These are phyloP conservation scores for Patiria pectinifera DNA, from an alignment of 53 echinoderm and acorn worm genomes.

Conservation along the genomic window DNA sequence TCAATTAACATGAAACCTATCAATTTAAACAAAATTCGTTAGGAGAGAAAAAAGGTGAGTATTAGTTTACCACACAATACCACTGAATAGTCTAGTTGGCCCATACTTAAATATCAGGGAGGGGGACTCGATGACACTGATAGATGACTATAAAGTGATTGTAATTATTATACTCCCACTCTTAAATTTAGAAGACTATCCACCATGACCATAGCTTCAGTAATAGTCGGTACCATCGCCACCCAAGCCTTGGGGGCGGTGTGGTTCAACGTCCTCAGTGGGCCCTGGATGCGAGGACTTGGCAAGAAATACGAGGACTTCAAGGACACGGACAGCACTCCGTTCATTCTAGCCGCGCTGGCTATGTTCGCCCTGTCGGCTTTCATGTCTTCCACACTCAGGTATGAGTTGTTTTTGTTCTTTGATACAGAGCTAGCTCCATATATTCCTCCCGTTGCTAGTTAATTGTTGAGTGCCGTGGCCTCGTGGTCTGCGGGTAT, in stretches of 20 bases:
- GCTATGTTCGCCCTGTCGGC: slow-evolving; percentile 60
- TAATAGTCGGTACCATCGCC: slow-evolving; percentile 56
- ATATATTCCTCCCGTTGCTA: too few species aligned
- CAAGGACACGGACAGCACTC: slow-evolving; percentile 3
- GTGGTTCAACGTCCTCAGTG: slow-evolving; percentile 65
- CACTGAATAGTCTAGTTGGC: too few species aligned
- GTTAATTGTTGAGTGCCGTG: too few species aligned
- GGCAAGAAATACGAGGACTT: slow-evolving; percentile 42
- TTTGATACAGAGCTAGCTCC: too few species aligned
- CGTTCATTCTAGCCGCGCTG: slow-evolving; percentile 45
- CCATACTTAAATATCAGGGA: too few species aligned
- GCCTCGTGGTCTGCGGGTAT: too few species aligned
- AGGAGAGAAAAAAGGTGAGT: too few species aligned
- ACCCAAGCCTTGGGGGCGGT: slow-evolving; percentile 67
- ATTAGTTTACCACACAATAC: too few species aligned
- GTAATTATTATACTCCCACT: neutral
- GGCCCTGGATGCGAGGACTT: slow-evolving; percentile 40
- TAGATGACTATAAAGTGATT: neutral
- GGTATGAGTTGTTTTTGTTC: slow-evolving; percentile 24
- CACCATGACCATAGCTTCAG: slow-evolving; percentile 59
- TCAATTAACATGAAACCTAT: too few species aligned
- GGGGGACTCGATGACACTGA: too few species aligned
- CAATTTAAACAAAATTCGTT: too few species aligned
- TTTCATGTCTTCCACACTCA: slow-evolving; percentile 68
- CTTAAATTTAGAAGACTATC: neutral